A percentile compares a stretch with the other conserved stretches of the same genome.
phyloP scores from a whole-genome alignment of 2,113 vertebrate species.

The Strix aluco region DNA sequence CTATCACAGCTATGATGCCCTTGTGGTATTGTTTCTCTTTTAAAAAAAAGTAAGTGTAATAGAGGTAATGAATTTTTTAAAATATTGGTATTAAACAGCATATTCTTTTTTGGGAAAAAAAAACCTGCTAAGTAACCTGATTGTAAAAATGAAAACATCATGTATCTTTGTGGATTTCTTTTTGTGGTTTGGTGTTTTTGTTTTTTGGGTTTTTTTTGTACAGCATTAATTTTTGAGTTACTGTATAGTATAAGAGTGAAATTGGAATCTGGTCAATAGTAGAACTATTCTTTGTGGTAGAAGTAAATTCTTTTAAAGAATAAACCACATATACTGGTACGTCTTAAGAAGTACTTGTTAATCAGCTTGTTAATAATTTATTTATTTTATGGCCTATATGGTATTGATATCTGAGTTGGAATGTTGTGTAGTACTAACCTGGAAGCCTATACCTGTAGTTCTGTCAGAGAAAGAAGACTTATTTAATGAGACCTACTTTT shows the following conservation, averaged over 20 bases:
- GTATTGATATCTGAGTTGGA: not conserved
- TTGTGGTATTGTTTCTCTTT: not conserved
- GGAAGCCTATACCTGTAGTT: not conserved
- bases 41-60: not conserved
- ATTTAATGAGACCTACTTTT: not conserved
- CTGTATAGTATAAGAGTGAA: not conserved
- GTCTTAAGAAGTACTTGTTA: not conserved
- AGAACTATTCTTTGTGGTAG: not conserved
- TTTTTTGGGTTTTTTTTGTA: not conserved
- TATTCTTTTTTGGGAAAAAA: not conserved
- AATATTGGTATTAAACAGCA: not conserved
- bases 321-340: not conserved
- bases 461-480: not conserved
- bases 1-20: not conserved
- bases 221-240: not conserved
- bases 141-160: not conserved
- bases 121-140: not conserved
- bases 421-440: not conserved
- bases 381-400: not conserved
- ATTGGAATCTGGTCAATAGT: not conserved
- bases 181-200: too few species aligned
- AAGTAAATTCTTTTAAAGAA: not conserved
- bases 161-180: not conserved
- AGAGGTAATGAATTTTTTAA: not conserved
- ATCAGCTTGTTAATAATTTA: not conserved